A percentile compares a stretch with the other conserved stretches of the same genome.
Conservation (phyloP, 2,888 invertebrate species). For the Osmoderma eremita region DNA sequence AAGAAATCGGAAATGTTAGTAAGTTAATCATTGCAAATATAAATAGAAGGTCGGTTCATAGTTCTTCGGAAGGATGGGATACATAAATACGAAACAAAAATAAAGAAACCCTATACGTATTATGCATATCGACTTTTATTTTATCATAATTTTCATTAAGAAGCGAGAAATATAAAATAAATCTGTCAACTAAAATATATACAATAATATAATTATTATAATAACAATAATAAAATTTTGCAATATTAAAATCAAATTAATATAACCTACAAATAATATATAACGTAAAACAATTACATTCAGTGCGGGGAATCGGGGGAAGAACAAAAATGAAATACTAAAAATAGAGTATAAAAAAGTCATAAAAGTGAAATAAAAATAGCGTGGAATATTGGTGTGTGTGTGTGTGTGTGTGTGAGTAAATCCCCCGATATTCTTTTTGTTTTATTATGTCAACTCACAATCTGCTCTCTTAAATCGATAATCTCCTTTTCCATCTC, state of each 20-base stretch:
- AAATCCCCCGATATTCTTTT: constrained; percentile 14
- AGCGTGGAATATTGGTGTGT: background rate
- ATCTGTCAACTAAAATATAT: constrained; percentile 32
- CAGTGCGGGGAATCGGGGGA: background rate
- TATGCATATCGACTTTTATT: constrained; percentile 38
- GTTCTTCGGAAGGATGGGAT: background rate
- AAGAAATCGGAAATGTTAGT: too few relatives aligned
- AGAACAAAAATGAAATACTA: background rate
- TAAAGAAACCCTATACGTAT: constrained; percentile 39
- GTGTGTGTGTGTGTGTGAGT: constrained; percentile 4
- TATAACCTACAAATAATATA: background rate
- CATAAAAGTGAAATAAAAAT: background rate
- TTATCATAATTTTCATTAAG: constrained; percentile 5
- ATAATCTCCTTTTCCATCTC: constrained; percentile 68
- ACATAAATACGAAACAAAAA: constrained; percentile 30
- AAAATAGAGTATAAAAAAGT: background rate
- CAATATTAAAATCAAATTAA: constrained; percentile 35
- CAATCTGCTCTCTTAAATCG: constrained; percentile 68
- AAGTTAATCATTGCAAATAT: background rate
- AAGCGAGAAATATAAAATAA: constrained; percentile 28
- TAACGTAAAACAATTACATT: background rate
- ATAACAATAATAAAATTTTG: constrained; percentile 8
- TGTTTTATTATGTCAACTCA: constrained; percentile 62
- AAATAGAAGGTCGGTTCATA: background rate
- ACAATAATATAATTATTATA: constrained; percentile 3